phyloP scores from a whole-genome alignment of 2,888 invertebrate genomes.

The Mechanitis mazaeus region DNA sequence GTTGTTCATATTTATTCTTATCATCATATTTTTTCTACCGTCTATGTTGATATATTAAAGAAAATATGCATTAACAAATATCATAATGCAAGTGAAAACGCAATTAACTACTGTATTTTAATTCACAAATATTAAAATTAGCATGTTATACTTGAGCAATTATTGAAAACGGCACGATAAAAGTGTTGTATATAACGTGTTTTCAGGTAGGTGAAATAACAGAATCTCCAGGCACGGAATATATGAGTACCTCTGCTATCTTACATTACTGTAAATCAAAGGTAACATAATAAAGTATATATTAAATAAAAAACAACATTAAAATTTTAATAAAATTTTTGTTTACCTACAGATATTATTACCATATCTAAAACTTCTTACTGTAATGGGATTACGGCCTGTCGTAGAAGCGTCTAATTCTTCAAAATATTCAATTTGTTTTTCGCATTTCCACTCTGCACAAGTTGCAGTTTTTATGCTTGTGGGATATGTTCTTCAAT shows the following conservation, averaged over 20 bases:
- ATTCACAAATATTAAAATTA: not conserved
- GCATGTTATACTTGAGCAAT: no score
- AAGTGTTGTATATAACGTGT: conserved; percentile 5
- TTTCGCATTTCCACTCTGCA: conserved; percentile 82
- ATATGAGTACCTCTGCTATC: conserved; percentile 85
- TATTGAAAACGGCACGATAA: not conserved
- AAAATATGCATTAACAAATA: no score
- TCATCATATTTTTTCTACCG: no score
- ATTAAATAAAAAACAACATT: conserved; percentile 68
- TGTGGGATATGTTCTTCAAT: conserved; percentile 85
- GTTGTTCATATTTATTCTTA: not conserved
- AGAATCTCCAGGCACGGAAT: conserved; percentile 80
- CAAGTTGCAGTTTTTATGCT: conserved; percentile 81
- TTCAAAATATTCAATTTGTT: conserved; percentile 75
- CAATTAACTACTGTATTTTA: no score
- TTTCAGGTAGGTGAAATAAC: conserved; percentile 82
- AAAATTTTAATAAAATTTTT: conserved; percentile 50
- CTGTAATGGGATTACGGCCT: conserved; percentile 85
- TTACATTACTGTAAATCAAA: conserved; percentile 88
- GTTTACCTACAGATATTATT: conserved; percentile 78
- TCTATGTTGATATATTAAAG: no score
- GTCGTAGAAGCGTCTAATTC: conserved; percentile 79
- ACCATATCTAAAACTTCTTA: conserved; percentile 85
- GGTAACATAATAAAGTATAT: conserved; percentile 44
- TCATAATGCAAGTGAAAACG: no score